Conservation (phyloP, 2,888 invertebrate species). For the Andrena hattorfiana region DNA sequence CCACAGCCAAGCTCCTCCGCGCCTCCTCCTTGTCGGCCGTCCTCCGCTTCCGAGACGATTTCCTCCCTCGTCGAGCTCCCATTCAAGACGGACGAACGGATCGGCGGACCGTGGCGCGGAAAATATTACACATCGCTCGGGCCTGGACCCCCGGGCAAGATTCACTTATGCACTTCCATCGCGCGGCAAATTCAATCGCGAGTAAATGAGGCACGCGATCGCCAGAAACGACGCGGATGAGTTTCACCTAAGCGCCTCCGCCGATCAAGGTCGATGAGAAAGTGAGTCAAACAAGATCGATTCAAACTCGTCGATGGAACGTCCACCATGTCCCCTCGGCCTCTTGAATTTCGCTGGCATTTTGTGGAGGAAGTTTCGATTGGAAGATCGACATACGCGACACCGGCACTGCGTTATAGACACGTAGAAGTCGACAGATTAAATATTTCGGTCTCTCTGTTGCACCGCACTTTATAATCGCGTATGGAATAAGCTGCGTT, state of each 20-base stretch:
- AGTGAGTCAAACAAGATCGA: conserved; percentile 54
- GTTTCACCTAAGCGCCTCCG: conserved; percentile 1
- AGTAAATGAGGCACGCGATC: conserved; percentile 60
- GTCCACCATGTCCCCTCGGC: no score
- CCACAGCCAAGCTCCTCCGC: conserved; percentile 2
- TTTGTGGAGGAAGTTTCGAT: no score
- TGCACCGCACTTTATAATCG: conserved; percentile 1
- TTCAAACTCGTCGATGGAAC: no score
- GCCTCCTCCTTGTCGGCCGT: neutral
- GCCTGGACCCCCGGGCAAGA: conserved; percentile 23
- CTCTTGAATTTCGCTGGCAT: no score
- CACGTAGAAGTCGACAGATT: no score
- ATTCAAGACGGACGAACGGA: conserved; percentile 18
- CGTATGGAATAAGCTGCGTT: neutral
- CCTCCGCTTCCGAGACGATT: conserved; percentile 36
- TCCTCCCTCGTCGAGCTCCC: neutral
- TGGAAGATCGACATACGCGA: no score
- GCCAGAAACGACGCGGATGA: conserved; percentile 17
- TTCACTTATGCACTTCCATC: conserved; percentile 62
- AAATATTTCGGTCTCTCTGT: no score
- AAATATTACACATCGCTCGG: conserved; percentile 44
- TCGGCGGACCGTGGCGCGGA: conserved; percentile 18
- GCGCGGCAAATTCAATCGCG: conserved; percentile 59
- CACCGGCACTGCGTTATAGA: no score
- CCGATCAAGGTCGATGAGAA: conserved; percentile 47